Evolutionary conservation across 2,797 vertebrate species (phyloP).

Genomic region (Coccyzus lansbergi): DNA sequence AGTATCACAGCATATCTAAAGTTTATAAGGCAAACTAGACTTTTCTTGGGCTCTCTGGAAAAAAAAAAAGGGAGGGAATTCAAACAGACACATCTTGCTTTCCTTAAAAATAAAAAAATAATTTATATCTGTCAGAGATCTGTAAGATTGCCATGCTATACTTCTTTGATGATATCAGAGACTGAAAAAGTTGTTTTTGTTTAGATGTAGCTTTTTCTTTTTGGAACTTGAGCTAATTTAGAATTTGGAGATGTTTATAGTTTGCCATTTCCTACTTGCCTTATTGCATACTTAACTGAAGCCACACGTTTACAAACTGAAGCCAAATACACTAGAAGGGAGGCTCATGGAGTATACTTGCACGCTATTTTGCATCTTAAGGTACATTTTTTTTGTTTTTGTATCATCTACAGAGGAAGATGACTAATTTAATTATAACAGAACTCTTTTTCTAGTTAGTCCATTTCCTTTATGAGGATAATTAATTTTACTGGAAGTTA

Average conservation of each 20-base stretch:
- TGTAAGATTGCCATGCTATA: background rate
- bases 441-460: background rate
- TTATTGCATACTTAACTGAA: slow-evolving; percentile 7
- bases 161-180: background rate
- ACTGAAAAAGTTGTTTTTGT: background rate
- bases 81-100: background rate
- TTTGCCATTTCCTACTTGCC: slow-evolving; percentile 18
- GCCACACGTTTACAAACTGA: background rate
- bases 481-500: background rate
- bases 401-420: background rate
- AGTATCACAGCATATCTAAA: background rate
- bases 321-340: background rate
- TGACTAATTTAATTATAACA: background rate
- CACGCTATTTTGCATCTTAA: background rate
- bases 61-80: background rate
- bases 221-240: background rate
- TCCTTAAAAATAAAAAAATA: background rate
- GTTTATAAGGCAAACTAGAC: background rate
- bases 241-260: background rate
- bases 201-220: background rate
- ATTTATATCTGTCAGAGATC: background rate
- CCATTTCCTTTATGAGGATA: background rate
- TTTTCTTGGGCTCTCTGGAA: background rate
- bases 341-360: fast-evolving
- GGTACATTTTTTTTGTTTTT: background rate